These are phyloP conservation scores for Leptopilina boulardi DNA, from an alignment of 1,140 invertebrate genomes.

Conservation along the genomic window DNA sequence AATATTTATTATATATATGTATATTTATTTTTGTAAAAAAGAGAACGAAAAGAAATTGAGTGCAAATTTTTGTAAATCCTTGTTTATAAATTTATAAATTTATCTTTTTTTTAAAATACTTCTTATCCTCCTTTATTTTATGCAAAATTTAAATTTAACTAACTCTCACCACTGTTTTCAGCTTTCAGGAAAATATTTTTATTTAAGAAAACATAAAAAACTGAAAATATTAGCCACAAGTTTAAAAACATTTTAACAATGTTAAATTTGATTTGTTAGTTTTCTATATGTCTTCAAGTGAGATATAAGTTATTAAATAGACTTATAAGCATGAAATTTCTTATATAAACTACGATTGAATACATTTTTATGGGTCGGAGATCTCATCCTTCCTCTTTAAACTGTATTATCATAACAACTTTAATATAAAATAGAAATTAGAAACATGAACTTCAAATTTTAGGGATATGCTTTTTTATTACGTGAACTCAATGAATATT, in stretches of 20 bases:
- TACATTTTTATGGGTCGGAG: not conserved
- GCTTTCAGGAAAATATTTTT: not conserved
- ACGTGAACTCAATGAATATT: too few species aligned
- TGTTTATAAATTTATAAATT: too few species aligned
- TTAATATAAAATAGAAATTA: not conserved
- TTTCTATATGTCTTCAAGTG: not conserved
- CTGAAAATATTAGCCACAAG: not conserved
- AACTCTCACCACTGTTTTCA: not conserved
- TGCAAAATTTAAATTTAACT: not conserved
- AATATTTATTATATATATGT: too few species aligned
- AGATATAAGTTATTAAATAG: not conserved
- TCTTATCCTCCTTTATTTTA: too few species aligned
- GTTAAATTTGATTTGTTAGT: not conserved
- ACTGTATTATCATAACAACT: not conserved
- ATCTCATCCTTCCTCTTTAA: not conserved
- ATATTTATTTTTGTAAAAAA: too few species aligned
- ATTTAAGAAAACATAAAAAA: not conserved
- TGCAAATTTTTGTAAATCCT: too few species aligned
- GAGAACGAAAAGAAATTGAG: too few species aligned
- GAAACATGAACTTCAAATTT: not conserved
- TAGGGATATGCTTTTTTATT: not conserved
- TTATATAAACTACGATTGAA: not conserved
- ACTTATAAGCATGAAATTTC: not conserved
- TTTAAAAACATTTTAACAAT: not conserved
- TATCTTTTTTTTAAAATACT: too few species aligned